Conservation (phyloP, 2,888 invertebrate species). For the Mesorhabditis sp. region DNA sequence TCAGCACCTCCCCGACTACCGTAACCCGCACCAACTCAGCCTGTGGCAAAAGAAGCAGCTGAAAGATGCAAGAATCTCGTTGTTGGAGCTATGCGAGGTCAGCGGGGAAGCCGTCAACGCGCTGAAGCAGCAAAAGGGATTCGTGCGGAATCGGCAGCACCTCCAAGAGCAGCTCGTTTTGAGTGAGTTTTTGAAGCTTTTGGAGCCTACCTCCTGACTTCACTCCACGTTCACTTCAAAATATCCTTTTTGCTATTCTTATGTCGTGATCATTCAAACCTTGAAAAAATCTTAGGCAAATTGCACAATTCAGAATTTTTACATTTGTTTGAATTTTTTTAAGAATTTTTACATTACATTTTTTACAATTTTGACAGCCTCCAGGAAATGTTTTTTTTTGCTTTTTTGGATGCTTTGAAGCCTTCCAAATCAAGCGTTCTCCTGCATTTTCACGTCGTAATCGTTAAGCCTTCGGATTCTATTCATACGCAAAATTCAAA, state of each 20-base stretch:
- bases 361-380: no score
- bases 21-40: not conserved
- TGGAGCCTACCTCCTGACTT: not conserved
- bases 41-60: not conserved
- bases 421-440: no score
- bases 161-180: not conserved
- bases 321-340: no score
- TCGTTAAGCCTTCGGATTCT: no score
- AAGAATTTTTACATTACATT: no score
- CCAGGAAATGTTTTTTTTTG: no score
- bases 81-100: not conserved
- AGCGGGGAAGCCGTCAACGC: not conserved
- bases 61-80: conserved; percentile 1
- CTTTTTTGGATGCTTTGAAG: no score
- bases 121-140: conserved; percentile 4
- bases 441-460: no score
- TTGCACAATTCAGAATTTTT: no score
- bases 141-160: not conserved
- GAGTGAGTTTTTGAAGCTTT: not conserved
- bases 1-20: conserved; percentile 1
- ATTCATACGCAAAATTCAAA: no score
- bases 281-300: no score
- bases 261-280: not conserved
- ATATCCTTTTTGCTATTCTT: not conserved
- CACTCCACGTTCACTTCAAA: not conserved